phyloP scores from a whole-genome alignment of 2,113 vertebrate species.

The Turnix velox region DNA sequence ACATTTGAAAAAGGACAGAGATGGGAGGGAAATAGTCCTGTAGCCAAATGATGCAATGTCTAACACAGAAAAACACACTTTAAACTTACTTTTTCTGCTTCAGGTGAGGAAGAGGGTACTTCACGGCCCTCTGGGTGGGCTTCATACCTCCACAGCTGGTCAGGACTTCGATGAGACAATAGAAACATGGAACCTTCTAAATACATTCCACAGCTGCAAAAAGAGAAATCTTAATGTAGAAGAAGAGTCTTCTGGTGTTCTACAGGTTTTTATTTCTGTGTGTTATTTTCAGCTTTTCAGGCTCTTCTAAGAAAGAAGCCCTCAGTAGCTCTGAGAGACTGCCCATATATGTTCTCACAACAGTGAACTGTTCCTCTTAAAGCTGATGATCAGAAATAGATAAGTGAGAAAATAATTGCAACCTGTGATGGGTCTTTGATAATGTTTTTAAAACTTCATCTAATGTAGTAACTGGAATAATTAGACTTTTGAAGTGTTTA shows the following conservation, averaged over 20 bases:
- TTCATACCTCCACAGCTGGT: slow-evolving; percentile 98
- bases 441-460: background rate
- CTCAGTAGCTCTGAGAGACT: background rate
- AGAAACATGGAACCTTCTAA: background rate
- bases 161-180: slow-evolving; percentile 84
- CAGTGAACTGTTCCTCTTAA: background rate
- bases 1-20: background rate
- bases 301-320: background rate
- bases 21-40: fast-evolving
- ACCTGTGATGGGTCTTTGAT: background rate
- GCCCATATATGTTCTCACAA: background rate
- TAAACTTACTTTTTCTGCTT: background rate
- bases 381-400: background rate
- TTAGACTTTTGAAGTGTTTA: slow-evolving; percentile 12
- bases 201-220: slow-evolving; percentile 40
- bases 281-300: background rate
- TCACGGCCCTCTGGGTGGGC: slow-evolving; percentile 87
- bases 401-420: background rate
- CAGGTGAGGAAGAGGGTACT: slow-evolving; percentile 86
- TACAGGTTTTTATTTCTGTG: background rate
- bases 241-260: background rate
- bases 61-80: background rate
- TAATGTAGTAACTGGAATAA: slow-evolving; percentile 9
- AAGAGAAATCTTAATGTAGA: background rate
- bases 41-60: background rate